phyloP scores from a whole-genome alignment of 2,888 invertebrate species.

The Coleophora deauratella region DNA sequence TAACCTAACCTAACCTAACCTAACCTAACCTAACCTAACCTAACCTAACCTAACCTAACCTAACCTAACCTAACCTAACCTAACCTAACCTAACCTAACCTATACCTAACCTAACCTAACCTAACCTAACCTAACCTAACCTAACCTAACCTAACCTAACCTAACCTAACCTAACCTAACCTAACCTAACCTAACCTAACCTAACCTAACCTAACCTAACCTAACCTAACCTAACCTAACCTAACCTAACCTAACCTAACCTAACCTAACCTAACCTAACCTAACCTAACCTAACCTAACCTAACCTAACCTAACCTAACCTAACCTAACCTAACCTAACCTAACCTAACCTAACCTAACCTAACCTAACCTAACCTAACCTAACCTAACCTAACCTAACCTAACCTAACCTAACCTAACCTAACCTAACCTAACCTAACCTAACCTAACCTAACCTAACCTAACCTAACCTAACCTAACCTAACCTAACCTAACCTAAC shows the following conservation, averaged over 20 bases:
- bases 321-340: too few relatives aligned
- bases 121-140: constrained; percentile 1
- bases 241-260: too few relatives aligned
- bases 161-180: constrained; percentile 5
- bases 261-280: too few relatives aligned
- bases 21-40: constrained; percentile 3
- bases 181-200: background rate
- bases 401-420: constrained; percentile 1
- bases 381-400: constrained; percentile 1
- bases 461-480: constrained; percentile 2
- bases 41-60: constrained; percentile 9
- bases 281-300: too few relatives aligned
- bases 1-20: too few relatives aligned
- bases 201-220: too few relatives aligned
- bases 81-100: constrained; percentile 7
- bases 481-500: constrained; percentile 2
- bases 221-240: too few relatives aligned
- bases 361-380: too few relatives aligned
- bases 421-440: constrained; percentile 2
- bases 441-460: constrained; percentile 3
- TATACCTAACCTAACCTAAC: too few relatives aligned
- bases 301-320: too few relatives aligned
- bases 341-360: background rate
- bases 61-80: constrained; percentile 5
- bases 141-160: constrained; percentile 9